Evolutionary conservation across 53 echinoderm and acorn worm species (phyloP).

Genomic region (Antedon mediterranea): DNA sequence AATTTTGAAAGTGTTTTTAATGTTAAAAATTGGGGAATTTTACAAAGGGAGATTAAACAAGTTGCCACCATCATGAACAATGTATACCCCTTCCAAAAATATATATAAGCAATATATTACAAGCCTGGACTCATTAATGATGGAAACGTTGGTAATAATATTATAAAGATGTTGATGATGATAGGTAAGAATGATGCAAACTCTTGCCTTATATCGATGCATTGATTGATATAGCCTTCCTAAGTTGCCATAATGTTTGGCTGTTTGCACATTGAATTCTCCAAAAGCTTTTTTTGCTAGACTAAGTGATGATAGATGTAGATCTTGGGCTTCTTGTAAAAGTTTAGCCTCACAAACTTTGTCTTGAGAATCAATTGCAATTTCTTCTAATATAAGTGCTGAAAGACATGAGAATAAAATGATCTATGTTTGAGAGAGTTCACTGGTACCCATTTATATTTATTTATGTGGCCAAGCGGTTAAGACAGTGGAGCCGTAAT

Average conservation of each 20-base stretch:
- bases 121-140: background rate
- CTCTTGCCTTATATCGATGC: conserved; percentile 42
- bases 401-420: background rate
- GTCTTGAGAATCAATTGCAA: conserved; percentile 91
- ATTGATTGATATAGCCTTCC: conserved; percentile 95
- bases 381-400: conserved; percentile 92
- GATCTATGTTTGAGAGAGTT: too few species aligned
- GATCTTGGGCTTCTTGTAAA: conserved; percentile 87
- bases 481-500: too few species aligned
- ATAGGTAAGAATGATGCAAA: background rate
- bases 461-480: too few species aligned
- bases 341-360: conserved; percentile 76
- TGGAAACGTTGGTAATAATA: background rate
- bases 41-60: too few species aligned
- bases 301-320: conserved; percentile 85
- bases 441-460: too few species aligned
- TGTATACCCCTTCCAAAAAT: too few species aligned
- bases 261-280: conserved; percentile 97
- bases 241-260: conserved; percentile 93
- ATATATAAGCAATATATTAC: too few species aligned
- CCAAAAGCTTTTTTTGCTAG: conserved; percentile 94
- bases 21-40: too few species aligned
- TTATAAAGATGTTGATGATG: background rate
- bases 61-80: too few species aligned
- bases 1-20: too few species aligned